Evolutionary conservation across 2,888 invertebrate species (phyloP).

Genomic region (Brenthis hecate): DNA sequence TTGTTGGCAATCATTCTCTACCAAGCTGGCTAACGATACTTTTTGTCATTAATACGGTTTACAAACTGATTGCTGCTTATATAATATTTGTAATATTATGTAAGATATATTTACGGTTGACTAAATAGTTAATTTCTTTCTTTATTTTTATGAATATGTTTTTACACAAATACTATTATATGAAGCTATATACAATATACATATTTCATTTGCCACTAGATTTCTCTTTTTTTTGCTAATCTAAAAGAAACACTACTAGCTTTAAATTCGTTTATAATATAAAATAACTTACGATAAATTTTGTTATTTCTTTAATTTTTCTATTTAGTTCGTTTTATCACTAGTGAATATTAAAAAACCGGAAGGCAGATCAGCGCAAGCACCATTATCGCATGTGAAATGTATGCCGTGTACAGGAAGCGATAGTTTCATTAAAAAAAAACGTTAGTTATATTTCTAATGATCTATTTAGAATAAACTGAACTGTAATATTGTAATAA

Average conservation of each 20-base stretch:
- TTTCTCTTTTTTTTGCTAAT: too few species aligned
- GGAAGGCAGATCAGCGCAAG: conserved; percentile 25
- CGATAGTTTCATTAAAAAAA: conserved; percentile 51
- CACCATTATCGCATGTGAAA: conserved; percentile 58
- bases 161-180: too few species aligned
- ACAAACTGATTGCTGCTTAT: conserved; percentile 14
- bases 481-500: too few species aligned
- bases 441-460: conserved; percentile 9
- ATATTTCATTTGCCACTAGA: too few species aligned
- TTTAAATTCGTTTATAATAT: background rate
- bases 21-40: conserved; percentile 33
- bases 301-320: background rate
- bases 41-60: conserved; percentile 47
- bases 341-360: conserved; percentile 21
- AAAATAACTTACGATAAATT: background rate
- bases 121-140: background rate
- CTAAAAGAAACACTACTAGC: too few species aligned
- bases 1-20: conserved; percentile 52
- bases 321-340: conserved; percentile 4
- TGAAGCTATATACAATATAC: too few species aligned
- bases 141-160: background rate
- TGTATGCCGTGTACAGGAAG: conserved; percentile 70
- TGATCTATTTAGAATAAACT: background rate
- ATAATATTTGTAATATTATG: conserved; percentile 11
- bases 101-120: background rate